Conservation (phyloP, 1,140 invertebrate genomes). For the Popillia japonica region DNA sequence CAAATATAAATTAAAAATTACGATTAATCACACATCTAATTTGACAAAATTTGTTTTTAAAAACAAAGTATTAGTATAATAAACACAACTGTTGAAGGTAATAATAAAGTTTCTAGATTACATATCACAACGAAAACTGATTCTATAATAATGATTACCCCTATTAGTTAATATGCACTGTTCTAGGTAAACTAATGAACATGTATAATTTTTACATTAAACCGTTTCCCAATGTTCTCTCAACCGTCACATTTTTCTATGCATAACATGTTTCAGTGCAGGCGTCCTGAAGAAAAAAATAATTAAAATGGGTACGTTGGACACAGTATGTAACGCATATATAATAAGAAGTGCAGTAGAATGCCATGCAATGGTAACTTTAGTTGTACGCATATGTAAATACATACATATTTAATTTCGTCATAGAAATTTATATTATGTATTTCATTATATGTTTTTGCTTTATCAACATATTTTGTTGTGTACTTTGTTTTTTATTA, state of each 20-base stretch:
- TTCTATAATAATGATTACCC: background rate
- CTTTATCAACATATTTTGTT: too few species aligned
- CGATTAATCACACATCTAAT: too few species aligned
- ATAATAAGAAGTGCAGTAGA: background rate
- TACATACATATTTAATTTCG: background rate
- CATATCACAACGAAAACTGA: background rate
- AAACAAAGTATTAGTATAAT: too few species aligned
- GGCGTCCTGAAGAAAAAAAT: conserved; percentile 10
- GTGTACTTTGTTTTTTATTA: too few species aligned
- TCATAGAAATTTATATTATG: too few species aligned
- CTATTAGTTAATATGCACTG: conserved; percentile 25
- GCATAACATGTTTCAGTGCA: conserved; percentile 19
- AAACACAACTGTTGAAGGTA: background rate
- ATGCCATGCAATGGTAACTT: background rate
- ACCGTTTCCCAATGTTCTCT: conserved; percentile 17
- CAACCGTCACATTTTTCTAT: conserved; percentile 23
- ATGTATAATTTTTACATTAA: conserved; percentile 22
- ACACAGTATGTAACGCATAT: conserved; percentile 9
- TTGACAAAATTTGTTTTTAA: too few species aligned
- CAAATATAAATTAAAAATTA: too few species aligned
- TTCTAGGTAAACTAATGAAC: background rate
- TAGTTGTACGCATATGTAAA: background rate
- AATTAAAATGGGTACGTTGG: conserved; percentile 24
- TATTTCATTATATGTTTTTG: too few species aligned
- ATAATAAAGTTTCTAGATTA: background rate